A percentile compares a stretch with the other conserved stretches of the same genome.
Evolutionary conservation across 2,888 invertebrate genomes (phyloP).

Genomic region (Meiosimyza platycephala): DNA sequence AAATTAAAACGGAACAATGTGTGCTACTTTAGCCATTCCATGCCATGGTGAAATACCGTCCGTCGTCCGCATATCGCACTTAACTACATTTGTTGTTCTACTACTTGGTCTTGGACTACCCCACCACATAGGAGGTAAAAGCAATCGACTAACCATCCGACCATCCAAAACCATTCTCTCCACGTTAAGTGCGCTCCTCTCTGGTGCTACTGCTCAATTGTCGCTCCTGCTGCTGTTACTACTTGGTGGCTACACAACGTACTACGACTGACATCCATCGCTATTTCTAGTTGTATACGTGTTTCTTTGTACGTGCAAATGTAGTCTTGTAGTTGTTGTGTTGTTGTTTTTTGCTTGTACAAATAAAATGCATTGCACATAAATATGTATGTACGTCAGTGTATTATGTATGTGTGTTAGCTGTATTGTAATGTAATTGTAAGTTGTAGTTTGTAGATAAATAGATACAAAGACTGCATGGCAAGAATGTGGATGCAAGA

Average conservation of each 20-base stretch:
- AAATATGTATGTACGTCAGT: constrained; percentile 2
- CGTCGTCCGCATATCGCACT: constrained; percentile 12
- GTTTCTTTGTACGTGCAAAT: constrained; percentile 21
- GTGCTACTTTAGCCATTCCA: constrained; percentile 58
- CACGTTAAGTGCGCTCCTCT: not conserved
- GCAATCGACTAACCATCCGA: constrained; percentile 2
- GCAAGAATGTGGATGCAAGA: not conserved
- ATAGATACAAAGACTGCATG: constrained; percentile 28
- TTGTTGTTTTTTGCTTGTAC: constrained; percentile 36
- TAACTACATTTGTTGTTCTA: constrained; percentile 5
- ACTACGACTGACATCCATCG: constrained; percentile 23
- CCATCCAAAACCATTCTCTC: constrained; percentile 12
- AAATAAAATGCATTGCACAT: constrained; percentile 45
- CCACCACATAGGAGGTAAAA: not conserved
- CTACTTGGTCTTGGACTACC: constrained; percentile 22
- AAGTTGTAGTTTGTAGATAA: constrained; percentile 40
- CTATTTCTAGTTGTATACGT: constrained; percentile 20
- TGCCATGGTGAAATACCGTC: constrained; percentile 17
- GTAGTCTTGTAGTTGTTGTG: not conserved
- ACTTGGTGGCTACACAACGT: too few species aligned
- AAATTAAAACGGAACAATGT: constrained; percentile 62
- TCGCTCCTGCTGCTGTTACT: constrained; percentile 8
- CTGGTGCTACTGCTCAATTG: too few species aligned
- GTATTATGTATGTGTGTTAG: constrained; percentile 31
- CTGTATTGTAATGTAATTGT: constrained; percentile 37